These are phyloP conservation scores for Thalassophryne amazonica DNA, from an alignment of 2,797 vertebrate species.

Conservation along the genomic window DNA sequence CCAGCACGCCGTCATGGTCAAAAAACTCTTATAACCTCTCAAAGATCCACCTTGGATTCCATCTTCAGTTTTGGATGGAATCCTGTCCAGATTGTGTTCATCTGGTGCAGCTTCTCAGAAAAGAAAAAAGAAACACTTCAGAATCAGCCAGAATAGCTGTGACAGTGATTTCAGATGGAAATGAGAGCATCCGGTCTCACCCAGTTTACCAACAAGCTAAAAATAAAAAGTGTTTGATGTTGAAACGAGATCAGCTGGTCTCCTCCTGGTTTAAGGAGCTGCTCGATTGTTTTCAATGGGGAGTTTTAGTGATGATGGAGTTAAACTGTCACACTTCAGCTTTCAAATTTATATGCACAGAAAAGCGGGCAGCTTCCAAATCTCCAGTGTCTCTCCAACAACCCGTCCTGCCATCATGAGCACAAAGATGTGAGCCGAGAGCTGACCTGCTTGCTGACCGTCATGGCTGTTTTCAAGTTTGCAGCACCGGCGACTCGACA, in stretches of 20 bases:
- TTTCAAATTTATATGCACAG: conserved; percentile 26
- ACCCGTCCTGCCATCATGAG: not conserved
- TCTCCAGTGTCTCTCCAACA: conserved; percentile 25
- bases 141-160: conserved; percentile 3
- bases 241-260: conserved; percentile 63
- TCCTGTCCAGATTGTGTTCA: too few species aligned
- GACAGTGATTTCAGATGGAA: conserved; percentile 24
- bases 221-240: conserved; percentile 60
- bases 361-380: conserved; percentile 37
- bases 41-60: too few species aligned
- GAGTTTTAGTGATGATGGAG: conserved; percentile 9
- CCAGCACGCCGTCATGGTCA: not conserved
- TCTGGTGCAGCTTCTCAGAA: too few species aligned
- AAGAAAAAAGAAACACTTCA: conserved; percentile 2
- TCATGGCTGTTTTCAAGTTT: conserved; percentile 21
- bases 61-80: too few species aligned
- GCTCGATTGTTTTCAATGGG: conserved; percentile 9
- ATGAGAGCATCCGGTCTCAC: conserved; percentile 34
- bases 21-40: not conserved
- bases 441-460: conserved; percentile 34
- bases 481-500: conserved; percentile 15
- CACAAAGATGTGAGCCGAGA: conserved; percentile 17
- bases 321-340: too few species aligned
- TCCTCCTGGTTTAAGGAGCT: conserved; percentile 27
- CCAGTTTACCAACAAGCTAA: conserved; percentile 52